phyloP scores from a whole-genome alignment of 2,888 invertebrate genomes.

The Drosophila pseudotakahashii region DNA sequence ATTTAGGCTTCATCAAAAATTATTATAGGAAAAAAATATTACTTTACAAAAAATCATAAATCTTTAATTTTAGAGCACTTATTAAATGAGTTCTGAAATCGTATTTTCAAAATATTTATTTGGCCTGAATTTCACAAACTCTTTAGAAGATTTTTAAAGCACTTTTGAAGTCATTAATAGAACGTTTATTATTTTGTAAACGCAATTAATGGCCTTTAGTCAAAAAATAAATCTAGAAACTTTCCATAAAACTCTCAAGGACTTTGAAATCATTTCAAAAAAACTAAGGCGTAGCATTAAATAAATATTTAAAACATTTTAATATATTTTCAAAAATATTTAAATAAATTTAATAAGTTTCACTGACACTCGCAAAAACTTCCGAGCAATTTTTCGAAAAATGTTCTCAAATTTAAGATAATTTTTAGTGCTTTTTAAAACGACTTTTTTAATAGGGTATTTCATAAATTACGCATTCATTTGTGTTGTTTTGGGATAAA shows the following conservation, averaged over 20 bases:
- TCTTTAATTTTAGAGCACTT: neutral
- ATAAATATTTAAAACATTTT: neutral
- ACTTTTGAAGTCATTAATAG: neutral
- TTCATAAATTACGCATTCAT: constrained; percentile 1
- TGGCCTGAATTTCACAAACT: neutral
- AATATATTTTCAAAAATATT: neutral
- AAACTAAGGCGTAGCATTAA: neutral
- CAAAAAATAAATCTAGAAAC: neutral
- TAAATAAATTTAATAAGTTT: neutral
- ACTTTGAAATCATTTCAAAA: neutral
- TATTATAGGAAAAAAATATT: neutral
- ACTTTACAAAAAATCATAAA: neutral
- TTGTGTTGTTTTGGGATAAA: neutral
- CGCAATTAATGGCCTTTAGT: neutral
- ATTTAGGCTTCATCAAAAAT: neutral
- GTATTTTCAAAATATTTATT: too few relatives aligned
- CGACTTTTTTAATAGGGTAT: neutral
- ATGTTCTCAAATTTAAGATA: neutral
- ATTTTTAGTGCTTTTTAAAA: neutral
- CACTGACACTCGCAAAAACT: neutral
- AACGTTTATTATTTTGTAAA: neutral
- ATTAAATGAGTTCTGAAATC: neutral
- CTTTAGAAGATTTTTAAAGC: neutral
- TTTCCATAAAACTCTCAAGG: neutral
- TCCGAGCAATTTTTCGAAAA: neutral